Evolutionary conservation across 1,140 invertebrate species (phyloP), one percentile per base, ranked within the genome.

Genomic region (Drosophila nebulosa): DNA sequence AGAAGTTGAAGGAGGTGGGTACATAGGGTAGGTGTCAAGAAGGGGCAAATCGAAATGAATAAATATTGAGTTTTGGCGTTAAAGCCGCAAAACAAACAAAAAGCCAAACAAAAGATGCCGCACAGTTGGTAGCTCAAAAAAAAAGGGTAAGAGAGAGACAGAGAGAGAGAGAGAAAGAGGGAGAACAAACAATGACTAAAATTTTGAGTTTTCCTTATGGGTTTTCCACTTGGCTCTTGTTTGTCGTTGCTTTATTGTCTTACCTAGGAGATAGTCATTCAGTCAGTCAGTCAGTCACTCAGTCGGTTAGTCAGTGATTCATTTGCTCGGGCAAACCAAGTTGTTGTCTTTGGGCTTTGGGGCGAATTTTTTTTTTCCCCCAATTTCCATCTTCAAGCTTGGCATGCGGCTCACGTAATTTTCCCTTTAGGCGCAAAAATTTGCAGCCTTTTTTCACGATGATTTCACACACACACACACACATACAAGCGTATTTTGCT

Each of bases 61-160:
- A 86, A 86, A 86, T 88, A 86, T 86, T 81, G 78, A 88, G 78
- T 81, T 80, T 86, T 81, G 79, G 62, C 74, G 67, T 74, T 81
- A 71, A 74, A 74, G 78, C 83, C 74, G 69, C 42, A 69, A 60
- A 64, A 67, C 74, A 86, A 86, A 78, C 70, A 75, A 50, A 71
- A 69, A 55, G 56, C 65, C 73, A 63, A 71, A 80, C 61, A 86
- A 86, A 68, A 74, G 81, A 50, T 52, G 24, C 57, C 32, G 65
- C 52, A 26, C 24, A 26, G 10, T 30, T 27, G 51, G 51, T 53
- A 55, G 52, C 26, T 18, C 1, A 16, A 16, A 14, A 39, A 36
- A 32, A 9, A 4, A 16, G 18, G 4, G 64, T 21, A 42, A 39
- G 10, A 14, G 7, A 26, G 22, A 4, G 18, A 24, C 10, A 21